Evolutionary conservation across 23 tunicate genomes (phyloP), one percentile per base, ranked within the genome.

Genomic region (Halocynthia aurantium): DNA sequence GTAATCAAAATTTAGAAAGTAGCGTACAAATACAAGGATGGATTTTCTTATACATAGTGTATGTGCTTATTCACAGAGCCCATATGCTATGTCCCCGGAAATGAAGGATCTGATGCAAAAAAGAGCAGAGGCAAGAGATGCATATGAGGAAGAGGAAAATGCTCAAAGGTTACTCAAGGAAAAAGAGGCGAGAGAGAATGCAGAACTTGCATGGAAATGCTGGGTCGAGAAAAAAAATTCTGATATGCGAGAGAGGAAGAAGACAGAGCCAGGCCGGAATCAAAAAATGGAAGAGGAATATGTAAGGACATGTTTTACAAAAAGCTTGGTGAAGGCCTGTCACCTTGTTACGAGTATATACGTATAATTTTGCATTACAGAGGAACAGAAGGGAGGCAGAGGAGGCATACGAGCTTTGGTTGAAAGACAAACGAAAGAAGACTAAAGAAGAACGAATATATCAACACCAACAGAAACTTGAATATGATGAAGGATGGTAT

Each of bases 81-180:
- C 78, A 56, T 74, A 74, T 56, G 78, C 69, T 19, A 74, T 74
- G 78, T 74, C 78, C 7, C 62, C 78, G 31, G 78, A 74, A 54
- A 74, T 74, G 78, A 74, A 74, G 21, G 78, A 74, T n/a, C 57
- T 74, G n/a, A 74, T 74, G 78, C 69, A 49, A 6, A 74, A 74
- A 54, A 22, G 78, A 15, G 60, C 55, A 0, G 78, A 62, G 12
- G 78, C 78, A 6, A 62, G 62, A 13, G 78, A 62, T 11, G 78
- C 78, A 0, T 21, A 64, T 22, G 78, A 74, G 56, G 78, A 74
- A 56, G 78, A 74, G 69, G 78, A 74, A 49, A 53, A 49, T 54
- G 78, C 78, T 19, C 78, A 74, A 56, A 64, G 17, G 57, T 17
- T 22, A 74, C 60, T 21, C 49, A 55, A 56, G 54, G 60, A 74